Conservation (phyloP, 2,797 vertebrate species). For the Merluccius polli region DNA sequence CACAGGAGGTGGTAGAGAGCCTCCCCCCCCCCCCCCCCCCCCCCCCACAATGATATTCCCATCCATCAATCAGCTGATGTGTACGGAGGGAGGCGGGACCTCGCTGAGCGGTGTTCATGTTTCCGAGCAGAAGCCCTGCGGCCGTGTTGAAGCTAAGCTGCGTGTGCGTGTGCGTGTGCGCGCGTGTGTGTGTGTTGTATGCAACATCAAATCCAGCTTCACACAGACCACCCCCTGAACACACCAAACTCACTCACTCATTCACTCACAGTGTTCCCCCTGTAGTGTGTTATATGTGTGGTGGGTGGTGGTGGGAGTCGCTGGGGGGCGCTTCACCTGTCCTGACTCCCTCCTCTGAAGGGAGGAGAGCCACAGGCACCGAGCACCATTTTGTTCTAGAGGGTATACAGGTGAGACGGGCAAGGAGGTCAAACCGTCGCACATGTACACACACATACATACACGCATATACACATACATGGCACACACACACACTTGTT, state of each 20-base stretch:
- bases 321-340: too few species aligned
- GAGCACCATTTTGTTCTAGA: neutral
- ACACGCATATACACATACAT: too few species aligned
- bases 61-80: neutral
- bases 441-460: too few species aligned
- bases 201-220: constrained; percentile 46
- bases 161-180: constrained; percentile 5
- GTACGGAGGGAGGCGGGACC: neutral
- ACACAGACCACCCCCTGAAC: constrained; percentile 6
- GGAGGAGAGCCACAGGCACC: constrained; percentile 2
- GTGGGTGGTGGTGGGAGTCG: too few species aligned
- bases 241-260: too few species aligned
- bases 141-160: neutral
- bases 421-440: neutral
- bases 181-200: constrained; percentile 13
- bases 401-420: neutral
- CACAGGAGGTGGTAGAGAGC: neutral
- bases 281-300: too few species aligned
- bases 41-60: neutral
- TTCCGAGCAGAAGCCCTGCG: neutral
- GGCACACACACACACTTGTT: too few species aligned
- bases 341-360: constrained; percentile 4
- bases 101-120: neutral
- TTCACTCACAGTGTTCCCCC: too few species aligned
- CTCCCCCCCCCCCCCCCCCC: too few species aligned